Conservation (phyloP, 2,797 vertebrate genomes). For the Chiroxiphia lanceolata region DNA sequence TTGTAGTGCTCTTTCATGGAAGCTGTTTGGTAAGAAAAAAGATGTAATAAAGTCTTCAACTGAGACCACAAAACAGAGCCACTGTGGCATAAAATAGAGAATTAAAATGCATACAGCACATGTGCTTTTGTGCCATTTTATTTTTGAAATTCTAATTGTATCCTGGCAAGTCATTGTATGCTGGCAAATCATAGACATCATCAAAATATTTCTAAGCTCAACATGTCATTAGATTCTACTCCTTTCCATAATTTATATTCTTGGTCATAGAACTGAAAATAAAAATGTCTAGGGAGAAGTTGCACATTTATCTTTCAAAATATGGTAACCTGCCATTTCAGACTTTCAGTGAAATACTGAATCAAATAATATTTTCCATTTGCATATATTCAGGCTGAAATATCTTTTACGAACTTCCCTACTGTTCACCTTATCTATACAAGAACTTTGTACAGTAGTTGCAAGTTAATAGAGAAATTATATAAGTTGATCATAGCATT, state of each 20-base stretch:
- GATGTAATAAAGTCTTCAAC: neutral
- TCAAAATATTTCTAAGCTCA: slow-evolving; percentile 3
- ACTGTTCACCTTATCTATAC: neutral
- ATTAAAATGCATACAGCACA: neutral
- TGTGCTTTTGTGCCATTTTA: slow-evolving; percentile 1
- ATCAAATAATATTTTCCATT: neutral
- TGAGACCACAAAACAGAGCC: neutral
- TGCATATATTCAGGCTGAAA: neutral
- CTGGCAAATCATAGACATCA: neutral
- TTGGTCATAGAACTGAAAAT: neutral
- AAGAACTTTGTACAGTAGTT: neutral
- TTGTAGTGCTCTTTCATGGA: neutral
- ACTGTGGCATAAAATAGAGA: neutral
- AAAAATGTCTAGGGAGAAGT: neutral
- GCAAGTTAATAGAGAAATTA: neutral
- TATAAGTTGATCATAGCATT: neutral
- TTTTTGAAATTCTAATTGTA: slow-evolving; percentile 44
- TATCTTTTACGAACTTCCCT: neutral
- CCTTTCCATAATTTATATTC: neutral
- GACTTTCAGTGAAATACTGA: neutral
- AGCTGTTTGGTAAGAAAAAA: neutral
- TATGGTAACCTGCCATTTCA: neutral
- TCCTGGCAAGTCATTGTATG: neutral
- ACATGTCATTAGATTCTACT: neutral
- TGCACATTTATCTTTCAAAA: neutral